Conservation (phyloP, 2,888 invertebrate genomes). For the Palloptera scutellata region DNA sequence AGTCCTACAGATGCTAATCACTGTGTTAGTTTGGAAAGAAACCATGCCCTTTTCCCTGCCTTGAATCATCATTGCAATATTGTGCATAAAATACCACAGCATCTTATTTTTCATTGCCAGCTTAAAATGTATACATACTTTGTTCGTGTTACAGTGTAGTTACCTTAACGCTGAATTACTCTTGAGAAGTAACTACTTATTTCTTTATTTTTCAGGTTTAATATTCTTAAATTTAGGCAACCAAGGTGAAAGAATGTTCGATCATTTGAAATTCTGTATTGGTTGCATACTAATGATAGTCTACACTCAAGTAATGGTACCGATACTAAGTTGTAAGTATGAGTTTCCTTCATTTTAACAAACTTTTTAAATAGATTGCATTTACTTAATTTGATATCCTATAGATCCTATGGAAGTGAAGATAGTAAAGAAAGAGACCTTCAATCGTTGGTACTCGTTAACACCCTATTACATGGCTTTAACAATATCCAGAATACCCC, state of each 20-base stretch:
- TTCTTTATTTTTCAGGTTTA: conserved; percentile 63
- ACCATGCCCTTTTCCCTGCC: too few relatives aligned
- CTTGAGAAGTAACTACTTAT: neutral
- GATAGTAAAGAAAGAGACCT: conserved; percentile 74
- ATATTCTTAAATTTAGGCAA: conserved; percentile 72
- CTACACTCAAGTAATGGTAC: conserved; percentile 75
- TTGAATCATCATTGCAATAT: too few relatives aligned
- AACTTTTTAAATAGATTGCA: neutral
- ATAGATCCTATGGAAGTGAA: conserved; percentile 75
- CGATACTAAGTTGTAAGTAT: conserved; percentile 73
- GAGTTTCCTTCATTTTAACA: neutral
- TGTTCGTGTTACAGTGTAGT: too few relatives aligned
- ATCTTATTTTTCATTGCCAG: too few relatives aligned
- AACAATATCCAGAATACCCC: conserved; percentile 71
- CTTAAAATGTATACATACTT: too few relatives aligned
- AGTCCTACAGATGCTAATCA: too few relatives aligned
- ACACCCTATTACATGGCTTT: conserved; percentile 73
- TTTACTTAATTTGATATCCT: conserved; percentile 46
- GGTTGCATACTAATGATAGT: conserved; percentile 73
- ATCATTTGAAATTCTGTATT: conserved; percentile 74
- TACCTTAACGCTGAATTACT: too few relatives aligned
- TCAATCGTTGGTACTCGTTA: conserved; percentile 75
- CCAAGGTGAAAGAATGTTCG: conserved; percentile 73
- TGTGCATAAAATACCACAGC: too few relatives aligned
- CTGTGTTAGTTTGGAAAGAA: too few relatives aligned